Conservation (phyloP, 2,113 vertebrate species). For the Micronisus gabar region DNA sequence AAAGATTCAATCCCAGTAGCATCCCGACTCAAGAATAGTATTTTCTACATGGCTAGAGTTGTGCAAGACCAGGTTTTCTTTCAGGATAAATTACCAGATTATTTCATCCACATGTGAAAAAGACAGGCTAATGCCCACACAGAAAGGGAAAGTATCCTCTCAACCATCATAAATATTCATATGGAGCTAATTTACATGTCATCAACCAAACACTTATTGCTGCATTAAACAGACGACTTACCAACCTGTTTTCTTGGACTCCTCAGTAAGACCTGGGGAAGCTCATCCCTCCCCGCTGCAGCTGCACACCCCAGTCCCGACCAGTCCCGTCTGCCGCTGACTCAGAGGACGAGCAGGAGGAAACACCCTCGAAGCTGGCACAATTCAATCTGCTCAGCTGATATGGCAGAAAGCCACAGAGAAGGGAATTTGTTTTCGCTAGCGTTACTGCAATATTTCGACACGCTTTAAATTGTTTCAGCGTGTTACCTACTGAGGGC, state of each 20-base stretch:
- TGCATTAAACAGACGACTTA: neutral
- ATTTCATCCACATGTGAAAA: neutral
- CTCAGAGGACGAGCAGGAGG: neutral
- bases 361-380: neutral
- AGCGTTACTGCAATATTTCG: neutral
- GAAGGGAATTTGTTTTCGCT: neutral
- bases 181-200: neutral
- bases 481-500: neutral
- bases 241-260: neutral
- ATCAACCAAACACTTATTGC: neutral
- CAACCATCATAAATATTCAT: neutral
- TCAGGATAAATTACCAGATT: neutral
- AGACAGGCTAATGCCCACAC: neutral
- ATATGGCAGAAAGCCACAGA: neutral
- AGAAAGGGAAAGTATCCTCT: neutral
- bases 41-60: neutral
- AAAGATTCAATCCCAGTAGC: neutral
- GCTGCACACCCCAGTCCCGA: fast-evolving
- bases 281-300: fast-evolving
- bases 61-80: neutral
- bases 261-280: neutral
- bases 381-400: neutral
- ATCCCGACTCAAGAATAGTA: neutral
- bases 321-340: neutral
- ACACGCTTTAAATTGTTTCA: neutral